These are phyloP conservation scores for Colius striatus DNA, from an alignment of 2,113 vertebrate genomes.

Conservation along the genomic window DNA sequence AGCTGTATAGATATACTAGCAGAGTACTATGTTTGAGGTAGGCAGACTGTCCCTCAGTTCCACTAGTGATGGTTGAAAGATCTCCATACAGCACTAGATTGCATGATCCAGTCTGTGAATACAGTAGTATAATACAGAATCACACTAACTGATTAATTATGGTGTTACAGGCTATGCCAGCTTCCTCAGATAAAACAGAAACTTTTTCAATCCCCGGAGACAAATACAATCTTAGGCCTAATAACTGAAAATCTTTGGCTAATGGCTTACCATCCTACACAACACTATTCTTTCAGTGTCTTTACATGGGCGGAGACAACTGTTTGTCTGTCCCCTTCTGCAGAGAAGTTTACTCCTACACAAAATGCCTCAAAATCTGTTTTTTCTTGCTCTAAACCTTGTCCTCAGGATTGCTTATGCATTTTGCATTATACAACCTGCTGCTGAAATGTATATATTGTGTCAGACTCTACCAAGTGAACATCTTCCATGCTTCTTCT, in stretches of 20 bases:
- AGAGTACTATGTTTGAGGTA: neutral
- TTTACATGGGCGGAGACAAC: neutral
- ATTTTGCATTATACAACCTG: neutral
- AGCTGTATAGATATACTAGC: neutral
- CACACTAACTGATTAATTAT: neutral
- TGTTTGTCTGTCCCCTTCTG: neutral
- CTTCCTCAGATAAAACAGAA: neutral
- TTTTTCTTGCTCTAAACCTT: neutral
- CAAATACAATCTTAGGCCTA: neutral
- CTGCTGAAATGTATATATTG: neutral
- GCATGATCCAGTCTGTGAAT: neutral
- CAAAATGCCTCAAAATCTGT: neutral
- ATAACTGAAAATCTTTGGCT: neutral
- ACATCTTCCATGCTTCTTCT: neutral
- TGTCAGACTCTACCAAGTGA: neutral
- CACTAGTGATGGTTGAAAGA: neutral
- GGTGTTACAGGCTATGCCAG: neutral
- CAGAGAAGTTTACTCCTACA: neutral
- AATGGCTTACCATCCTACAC: neutral
- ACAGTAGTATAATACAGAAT: neutral
- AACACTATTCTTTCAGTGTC: neutral
- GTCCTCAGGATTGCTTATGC: neutral
- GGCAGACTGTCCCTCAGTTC: neutral
- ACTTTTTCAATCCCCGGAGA: neutral
- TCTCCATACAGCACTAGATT: neutral